Evolutionary conservation across 2,113 vertebrate genomes (phyloP).

Genomic region (Silurus asotus): DNA sequence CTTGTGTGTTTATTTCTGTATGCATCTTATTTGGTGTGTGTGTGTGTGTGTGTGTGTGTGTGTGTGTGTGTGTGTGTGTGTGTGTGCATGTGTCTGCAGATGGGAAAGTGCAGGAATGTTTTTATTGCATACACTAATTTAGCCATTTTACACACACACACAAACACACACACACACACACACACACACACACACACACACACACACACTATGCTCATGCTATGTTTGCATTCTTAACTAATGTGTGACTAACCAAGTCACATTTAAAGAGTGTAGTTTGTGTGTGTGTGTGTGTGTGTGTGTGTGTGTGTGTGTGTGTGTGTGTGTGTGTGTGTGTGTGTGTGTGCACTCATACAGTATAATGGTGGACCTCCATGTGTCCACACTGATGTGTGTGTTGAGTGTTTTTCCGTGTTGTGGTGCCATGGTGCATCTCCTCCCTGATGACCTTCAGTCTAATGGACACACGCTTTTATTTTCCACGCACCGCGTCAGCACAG

Average conservation of each 20-base stretch:
- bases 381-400: conserved; percentile 46
- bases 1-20: not conserved
- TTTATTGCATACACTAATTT: conserved; percentile 72
- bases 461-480: conserved; percentile 33
- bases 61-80: not conserved
- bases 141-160: conserved; percentile 63
- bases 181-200: conserved; percentile 29
- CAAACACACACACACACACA: conserved; percentile 30
- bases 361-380: conserved; percentile 51
- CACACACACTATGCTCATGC: no score
- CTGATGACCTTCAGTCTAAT: conserved; percentile 25
- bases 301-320: conserved; percentile 2
- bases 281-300: not conserved
- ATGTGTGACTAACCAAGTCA: not conserved
- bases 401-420: conserved; percentile 41
- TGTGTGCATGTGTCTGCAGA: conserved; percentile 63
- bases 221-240: not conserved
- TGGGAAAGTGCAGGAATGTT: conserved; percentile 72
- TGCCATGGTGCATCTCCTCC: conserved; percentile 53
- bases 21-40: no score
- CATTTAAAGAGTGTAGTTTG: no score
- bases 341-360: conserved; percentile 53
- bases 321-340: not conserved
- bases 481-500: not conserved
- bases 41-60: not conserved